Evolutionary conservation across 2,797 vertebrate genomes (phyloP).

Genomic region (Sebastes taczanowskii): DNA sequence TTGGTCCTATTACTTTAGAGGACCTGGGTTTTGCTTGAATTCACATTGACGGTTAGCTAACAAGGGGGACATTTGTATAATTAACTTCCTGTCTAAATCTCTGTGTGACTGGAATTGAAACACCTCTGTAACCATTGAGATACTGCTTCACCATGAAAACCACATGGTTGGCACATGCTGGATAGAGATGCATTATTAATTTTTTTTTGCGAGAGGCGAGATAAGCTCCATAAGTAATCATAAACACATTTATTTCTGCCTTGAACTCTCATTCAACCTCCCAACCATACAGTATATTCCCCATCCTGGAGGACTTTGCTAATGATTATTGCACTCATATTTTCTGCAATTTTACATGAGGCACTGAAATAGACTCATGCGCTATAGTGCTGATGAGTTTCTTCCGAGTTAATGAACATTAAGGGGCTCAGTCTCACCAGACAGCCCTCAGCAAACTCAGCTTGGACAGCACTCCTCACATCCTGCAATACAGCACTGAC

Average conservation of each 20-base stretch:
- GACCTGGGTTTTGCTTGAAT: conserved; percentile 5
- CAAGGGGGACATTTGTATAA: not conserved
- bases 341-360: conserved; percentile 55
- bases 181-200: not conserved
- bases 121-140: not conserved
- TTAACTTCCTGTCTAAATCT: not conserved
- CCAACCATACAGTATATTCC: conserved; percentile 35
- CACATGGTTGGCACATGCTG: not conserved
- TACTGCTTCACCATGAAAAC: not conserved
- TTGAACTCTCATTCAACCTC: conserved; percentile 65
- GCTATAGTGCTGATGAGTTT: conserved; percentile 56
- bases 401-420: conserved; percentile 63
- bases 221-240: conserved; percentile 31
- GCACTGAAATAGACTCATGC: conserved; percentile 55
- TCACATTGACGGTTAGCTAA: not conserved
- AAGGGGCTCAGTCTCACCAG: conserved; percentile 46
- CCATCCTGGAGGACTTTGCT: conserved; percentile 55
- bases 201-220: not conserved
- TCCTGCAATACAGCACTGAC: conserved; percentile 23
- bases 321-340: conserved; percentile 64
- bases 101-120: not conserved
- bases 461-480: conserved; percentile 37
- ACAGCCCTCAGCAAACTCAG: conserved; percentile 22
- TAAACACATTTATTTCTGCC: conserved; percentile 45
- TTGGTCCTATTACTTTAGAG: not conserved